Evolutionary conservation across 2,888 invertebrate genomes (phyloP).

Genomic region (Melanophora roralis): DNA sequence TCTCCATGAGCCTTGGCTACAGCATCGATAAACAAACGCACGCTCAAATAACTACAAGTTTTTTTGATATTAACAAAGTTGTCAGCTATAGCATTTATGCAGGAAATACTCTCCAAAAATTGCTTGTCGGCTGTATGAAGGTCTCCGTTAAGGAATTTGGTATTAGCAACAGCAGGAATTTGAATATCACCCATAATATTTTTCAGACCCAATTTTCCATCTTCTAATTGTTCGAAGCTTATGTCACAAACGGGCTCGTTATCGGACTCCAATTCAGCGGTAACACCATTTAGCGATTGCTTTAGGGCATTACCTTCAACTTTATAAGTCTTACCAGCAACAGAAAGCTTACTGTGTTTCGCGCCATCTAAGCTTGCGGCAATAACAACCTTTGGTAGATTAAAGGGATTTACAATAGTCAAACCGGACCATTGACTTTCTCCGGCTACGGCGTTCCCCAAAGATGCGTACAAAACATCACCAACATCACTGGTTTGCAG

Average conservation of each 20-base stretch:
- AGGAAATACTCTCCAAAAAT: conserved; percentile 71
- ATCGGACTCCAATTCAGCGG: conserved; percentile 80
- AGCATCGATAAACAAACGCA: conserved; percentile 70
- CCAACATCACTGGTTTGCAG: conserved; percentile 81
- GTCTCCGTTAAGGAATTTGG: conserved; percentile 70
- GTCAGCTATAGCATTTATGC: conserved; percentile 67
- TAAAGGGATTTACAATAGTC: conserved; percentile 83
- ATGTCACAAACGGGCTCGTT: conserved; percentile 82
- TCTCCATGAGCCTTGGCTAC: conserved; percentile 73
- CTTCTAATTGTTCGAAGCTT: conserved; percentile 81
- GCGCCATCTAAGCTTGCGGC: conserved; percentile 85
- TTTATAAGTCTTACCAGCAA: conserved; percentile 69
- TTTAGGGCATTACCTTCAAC: conserved; percentile 68
- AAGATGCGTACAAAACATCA: conserved; percentile 84
- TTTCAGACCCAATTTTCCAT: conserved; percentile 79
- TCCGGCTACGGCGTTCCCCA: conserved; percentile 86
- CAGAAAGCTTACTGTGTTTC: conserved; percentile 73
- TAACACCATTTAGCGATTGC: conserved; percentile 79
- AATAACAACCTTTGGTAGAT: conserved; percentile 84
- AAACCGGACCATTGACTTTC: conserved; percentile 84
- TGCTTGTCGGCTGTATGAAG: conserved; percentile 73
- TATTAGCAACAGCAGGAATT: conserved; percentile 66
- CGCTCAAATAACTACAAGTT: conserved; percentile 68
- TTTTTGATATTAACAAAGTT: conserved; percentile 68
- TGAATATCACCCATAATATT: conserved; percentile 69